These are phyloP conservation scores for Labeo catla DNA, from an alignment of 2,113 vertebrate species.

Conservation along the genomic window DNA sequence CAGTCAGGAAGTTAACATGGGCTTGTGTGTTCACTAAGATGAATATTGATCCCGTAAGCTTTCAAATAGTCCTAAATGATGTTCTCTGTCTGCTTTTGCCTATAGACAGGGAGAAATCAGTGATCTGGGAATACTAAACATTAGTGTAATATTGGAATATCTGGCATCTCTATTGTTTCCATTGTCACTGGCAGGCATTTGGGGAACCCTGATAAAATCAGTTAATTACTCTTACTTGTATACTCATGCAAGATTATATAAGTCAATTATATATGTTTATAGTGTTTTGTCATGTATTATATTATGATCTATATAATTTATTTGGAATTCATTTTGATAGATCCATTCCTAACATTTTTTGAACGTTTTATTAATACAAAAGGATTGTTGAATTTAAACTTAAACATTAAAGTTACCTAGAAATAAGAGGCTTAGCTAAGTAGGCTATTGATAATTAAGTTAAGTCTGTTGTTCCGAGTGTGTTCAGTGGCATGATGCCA, in stretches of 20 bases:
- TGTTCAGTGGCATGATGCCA: conserved; percentile 17
- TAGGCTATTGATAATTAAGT: conserved; percentile 1
- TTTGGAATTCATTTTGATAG: background rate
- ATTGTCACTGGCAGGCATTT: conserved; percentile 34
- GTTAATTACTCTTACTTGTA: background rate
- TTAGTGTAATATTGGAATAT: background rate
- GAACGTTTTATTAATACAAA: background rate
- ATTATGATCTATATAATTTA: background rate
- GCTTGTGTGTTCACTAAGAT: background rate
- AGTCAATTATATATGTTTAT: background rate
- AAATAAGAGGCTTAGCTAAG: conserved; percentile 33
- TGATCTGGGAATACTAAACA: background rate
- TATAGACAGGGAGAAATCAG: background rate
- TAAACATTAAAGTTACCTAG: background rate
- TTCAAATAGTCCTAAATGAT: background rate
- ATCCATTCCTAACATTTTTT: background rate
- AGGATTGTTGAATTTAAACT: background rate
- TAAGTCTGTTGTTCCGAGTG: background rate
- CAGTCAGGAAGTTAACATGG: conserved; percentile 23
- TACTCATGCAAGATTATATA: background rate
- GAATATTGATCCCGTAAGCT: background rate
- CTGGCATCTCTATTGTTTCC: conserved; percentile 31
- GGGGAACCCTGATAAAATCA: background rate
- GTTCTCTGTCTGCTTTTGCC: background rate
- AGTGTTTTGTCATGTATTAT: background rate